A percentile compares a stretch with the other conserved stretches of the same genome.
phyloP scores from a whole-genome alignment of 92 coral and sea anemone species.

The Epizoanthus stellaris region DNA sequence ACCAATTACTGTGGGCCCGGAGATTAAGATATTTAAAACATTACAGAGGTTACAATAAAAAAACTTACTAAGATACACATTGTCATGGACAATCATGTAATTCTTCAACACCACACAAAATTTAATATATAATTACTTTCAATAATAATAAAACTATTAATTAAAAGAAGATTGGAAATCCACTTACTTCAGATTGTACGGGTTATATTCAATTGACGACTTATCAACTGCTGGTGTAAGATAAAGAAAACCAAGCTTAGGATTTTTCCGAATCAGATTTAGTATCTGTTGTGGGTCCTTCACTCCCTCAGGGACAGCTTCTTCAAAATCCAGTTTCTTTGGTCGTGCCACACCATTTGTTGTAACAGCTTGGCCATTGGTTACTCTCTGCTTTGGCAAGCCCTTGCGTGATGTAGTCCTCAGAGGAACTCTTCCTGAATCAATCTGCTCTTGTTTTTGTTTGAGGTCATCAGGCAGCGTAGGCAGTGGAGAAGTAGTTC shows the following conservation, averaged over 20 bases:
- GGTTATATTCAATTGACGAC: slow-evolving; percentile 95
- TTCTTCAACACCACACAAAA: too few relatives aligned
- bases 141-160: too few relatives aligned
- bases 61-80: too few relatives aligned
- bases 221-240: slow-evolving; percentile 96
- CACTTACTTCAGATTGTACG: slow-evolving; percentile 94
- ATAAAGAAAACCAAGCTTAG: slow-evolving; percentile 92
- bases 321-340: slow-evolving; percentile 48
- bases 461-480: slow-evolving; percentile 83
- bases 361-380: slow-evolving; percentile 34
- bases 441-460: slow-evolving; percentile 80
- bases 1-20: too few relatives aligned
- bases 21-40: too few relatives aligned
- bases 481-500: slow-evolving; percentile 89
- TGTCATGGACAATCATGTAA: too few relatives aligned
- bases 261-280: slow-evolving; percentile 76
- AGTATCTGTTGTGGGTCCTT: slow-evolving; percentile 87
- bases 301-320: slow-evolving; percentile 54
- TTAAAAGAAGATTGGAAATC: background rate
- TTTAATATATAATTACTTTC: too few relatives aligned
- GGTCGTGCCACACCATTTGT: slow-evolving; percentile 31
- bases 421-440: slow-evolving; percentile 51
- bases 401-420: slow-evolving; percentile 42
- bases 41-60: too few relatives aligned
- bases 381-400: slow-evolving; percentile 63